Base-by-base conservation (phyloP, 1,140 invertebrate genomes). In the Spodoptera litura region DNA sequence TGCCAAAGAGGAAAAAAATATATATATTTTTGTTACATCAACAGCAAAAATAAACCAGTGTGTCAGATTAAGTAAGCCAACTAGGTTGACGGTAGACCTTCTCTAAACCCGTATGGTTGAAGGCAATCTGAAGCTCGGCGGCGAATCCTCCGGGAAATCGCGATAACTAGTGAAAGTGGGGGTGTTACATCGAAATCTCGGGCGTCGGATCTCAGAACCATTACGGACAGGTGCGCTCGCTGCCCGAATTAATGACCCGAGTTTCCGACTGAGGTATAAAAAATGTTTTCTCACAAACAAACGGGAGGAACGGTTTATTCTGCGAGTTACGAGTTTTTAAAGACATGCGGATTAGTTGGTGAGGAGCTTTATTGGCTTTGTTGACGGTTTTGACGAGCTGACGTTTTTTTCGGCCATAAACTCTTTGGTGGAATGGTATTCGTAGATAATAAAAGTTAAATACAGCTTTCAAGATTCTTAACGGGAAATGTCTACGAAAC, bases 91-190 rank as follows among this genome's bases (percentile, higher is more conserved):
- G 31, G 31, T 31, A 31, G 31, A 31, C 31, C 9, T 59, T 59
- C 56, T 59, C 15, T 11, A 20, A 38, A 4, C 38, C 62, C 5
- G 35, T 31, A 12, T 5, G 51, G 35, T 8, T n/a, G 31, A 61
- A 15, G 51, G 49, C 68, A 79, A 79, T 72, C 68, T 56, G 59
- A 58, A 51, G 64, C 64, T 51, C 62, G 59, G n/a, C 12, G 20
- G 10, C 11, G 66, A 71, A 53, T 62, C 73, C 72, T 51, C 25
- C 56, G 73, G 66, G 78, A 62, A 70, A 76, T 76, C 78, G 78
- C 66, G 78, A 80, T 80, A 80, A 80, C 78, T 62, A 73, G 61
- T 66, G 72, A 76, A 80, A 80, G 64, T 79, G 68, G 70, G 74
- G 74, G 58, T 53, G 70, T 59, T 55, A 52, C 51, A 44, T 62